Base-by-base conservation (phyloP, 2,888 invertebrate species). In the Agrotis segetum region DNA sequence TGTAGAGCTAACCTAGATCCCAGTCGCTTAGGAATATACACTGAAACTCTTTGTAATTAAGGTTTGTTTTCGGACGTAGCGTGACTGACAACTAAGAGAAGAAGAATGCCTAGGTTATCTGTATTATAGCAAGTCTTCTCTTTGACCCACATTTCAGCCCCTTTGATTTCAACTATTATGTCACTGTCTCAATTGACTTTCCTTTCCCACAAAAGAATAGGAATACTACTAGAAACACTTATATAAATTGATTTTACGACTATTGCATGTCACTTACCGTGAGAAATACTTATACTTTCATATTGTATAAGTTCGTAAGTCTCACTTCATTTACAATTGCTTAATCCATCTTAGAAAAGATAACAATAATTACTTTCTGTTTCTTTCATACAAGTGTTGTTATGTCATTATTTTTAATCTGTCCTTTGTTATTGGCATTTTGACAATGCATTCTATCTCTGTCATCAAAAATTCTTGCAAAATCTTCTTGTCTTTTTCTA, bases 211-310 rank as follows among this genome's bases (percentile, higher is more conserved):
- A 53, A 67, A 62, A 67, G 11, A 74, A 52, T 63, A 21, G 21
- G 63, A 9, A 34, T 60, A 50, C 14, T 24, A 47, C 61, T 50
- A 24, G 29, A 66, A 40, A 17, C 29, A 67, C 52, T 59, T 69
- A 69, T 17, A 75, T 75, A 63, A 65, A 76, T 81, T 11, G 61
- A 70, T 69, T 66, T 55, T 60, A 52, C 56, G 53, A 55, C 24
- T 40, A 24, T 76, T 80, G 77, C 76, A 67, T 72, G 80, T 63
- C 47, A 34, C 19, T 19, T 7, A 29, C 52, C 70, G 74, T 81
- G 84, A 69, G 82, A 82, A 84, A 68, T 59, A 69, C 53, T 71
- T 67, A 68, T 56, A 69, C 53, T 71, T 67, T 65, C 53, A 50
- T 40, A 44, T 40, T 40, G 50, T 68, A 65, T 83, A 56, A 56